Evolutionary conservation across 92 coral and sea anemone species (phyloP), one percentile per base, ranked within the genome.

Genomic region (Paragorgia papillata): DNA sequence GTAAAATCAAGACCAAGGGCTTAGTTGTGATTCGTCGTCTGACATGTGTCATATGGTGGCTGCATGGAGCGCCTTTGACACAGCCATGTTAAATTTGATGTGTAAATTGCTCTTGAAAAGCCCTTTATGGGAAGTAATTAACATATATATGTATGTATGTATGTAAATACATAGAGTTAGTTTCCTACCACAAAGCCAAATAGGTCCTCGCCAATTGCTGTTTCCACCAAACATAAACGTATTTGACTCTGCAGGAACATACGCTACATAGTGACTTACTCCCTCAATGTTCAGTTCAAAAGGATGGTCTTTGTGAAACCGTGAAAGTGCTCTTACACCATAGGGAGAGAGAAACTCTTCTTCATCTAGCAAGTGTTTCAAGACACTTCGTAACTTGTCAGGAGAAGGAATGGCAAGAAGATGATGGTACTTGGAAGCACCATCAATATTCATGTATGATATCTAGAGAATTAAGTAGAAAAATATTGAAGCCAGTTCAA

Each of bases 151-250:
- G n/a, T n/a, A n/a, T n/a, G n/a, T n/a, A n/a, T n/a, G n/a, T n/a
- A n/a, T n/a, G n/a, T n/a, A n/a, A n/a, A n/a, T n/a, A n/a, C n/a
- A n/a, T n/a, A n/a, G n/a, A n/a, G n/a, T n/a, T n/a, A n/a, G n/a
- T 64, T 0, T 82, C 98, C 81, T 85, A 94, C 98, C 86, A 61
- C 97, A 89, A 53, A 94, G 69, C 98, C 98, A 94, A 25, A 94
- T 82, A 33, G 98, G 98, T 57, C 98, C 98, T 17, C 97, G 89
- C 98, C 98, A 94, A 89, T 94, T 94, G 58, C 98, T 94, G 82
- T 94, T 94, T 14, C 98, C 98, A 18, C 98, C 98, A 62, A 91
- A 91, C 97, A 94, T 94, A 79, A 51, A 80, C 2, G 94, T 91
- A 68, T 88, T 89, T 12, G 97, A 94, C 57, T 94, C 98, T 29